phyloP scores from a whole-genome alignment of 1,140 invertebrate species.

The Drosophila orosa region DNA sequence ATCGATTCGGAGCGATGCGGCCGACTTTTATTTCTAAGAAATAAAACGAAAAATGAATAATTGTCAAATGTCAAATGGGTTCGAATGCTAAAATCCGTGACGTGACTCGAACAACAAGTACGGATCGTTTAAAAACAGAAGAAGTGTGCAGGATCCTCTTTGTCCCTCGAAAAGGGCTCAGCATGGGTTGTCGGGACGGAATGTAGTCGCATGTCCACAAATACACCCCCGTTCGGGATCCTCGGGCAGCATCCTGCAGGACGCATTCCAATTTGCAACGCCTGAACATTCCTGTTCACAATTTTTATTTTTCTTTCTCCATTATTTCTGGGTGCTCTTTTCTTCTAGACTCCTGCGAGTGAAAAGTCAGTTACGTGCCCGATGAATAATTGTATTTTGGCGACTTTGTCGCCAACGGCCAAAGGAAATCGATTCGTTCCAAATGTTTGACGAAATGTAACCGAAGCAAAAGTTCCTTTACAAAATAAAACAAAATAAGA shows the following conservation, averaged over 20 bases:
- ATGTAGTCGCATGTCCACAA: conserved; percentile 45
- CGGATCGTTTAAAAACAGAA: conserved; percentile 29
- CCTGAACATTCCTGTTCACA: conserved; percentile 64
- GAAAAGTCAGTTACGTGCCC: conserved; percentile 48
- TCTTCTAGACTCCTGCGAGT: background rate
- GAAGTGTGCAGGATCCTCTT: conserved; percentile 48
- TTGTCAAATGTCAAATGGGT: conserved; percentile 62
- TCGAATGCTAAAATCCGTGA: conserved; percentile 48
- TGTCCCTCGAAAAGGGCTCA: conserved; percentile 38
- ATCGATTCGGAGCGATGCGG: conserved; percentile 61
- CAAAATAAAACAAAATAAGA: conserved; percentile 31
- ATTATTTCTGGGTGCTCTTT: conserved; percentile 24
- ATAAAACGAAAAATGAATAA: conserved; percentile 74
- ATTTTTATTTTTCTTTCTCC: conserved; percentile 38
- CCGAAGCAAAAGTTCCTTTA: conserved; percentile 56
- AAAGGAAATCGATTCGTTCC: conserved; percentile 75
- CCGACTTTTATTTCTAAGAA: conserved; percentile 69
- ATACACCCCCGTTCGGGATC: conserved; percentile 32
- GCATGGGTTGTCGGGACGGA: conserved; percentile 32
- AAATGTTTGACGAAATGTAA: conserved; percentile 48
- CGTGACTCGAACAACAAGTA: conserved; percentile 54
- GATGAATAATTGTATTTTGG: conserved; percentile 56
- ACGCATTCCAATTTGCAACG: conserved; percentile 70
- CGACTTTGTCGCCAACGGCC: conserved; percentile 62
- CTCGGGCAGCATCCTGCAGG: conserved; percentile 48